Base-by-base conservation (phyloP, 2,888 invertebrate species). In the Chymomyza caudatula region DNA sequence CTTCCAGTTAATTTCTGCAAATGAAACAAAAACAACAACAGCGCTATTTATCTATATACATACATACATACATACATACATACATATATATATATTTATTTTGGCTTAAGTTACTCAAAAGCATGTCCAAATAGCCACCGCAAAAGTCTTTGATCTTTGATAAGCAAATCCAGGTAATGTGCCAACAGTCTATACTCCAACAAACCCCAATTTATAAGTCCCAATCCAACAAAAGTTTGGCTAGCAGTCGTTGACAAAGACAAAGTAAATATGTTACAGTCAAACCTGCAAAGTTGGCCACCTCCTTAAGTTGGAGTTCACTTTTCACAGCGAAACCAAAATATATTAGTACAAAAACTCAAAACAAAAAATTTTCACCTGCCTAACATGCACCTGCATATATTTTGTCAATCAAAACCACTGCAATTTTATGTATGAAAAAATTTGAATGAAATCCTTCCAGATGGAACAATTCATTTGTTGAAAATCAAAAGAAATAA, bases 1-100 rank as follows among this genome's bases (percentile, higher is more conserved):
- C 61, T 71, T 68, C 65, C 55, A 78, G 65, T 74, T 71, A 77
- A 86, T 72, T 83, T 69, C 57, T 11, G 67, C 43, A 58, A 74
- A 69, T 73, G 62, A 61, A 71, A 65, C 54, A 67, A 67, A 61
- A 76, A 77, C 70, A 78, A 70, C 25, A 25, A 6, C 5, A 5
- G 25, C 25, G 6, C 6, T 25, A 25, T 25, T 25, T 25, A 25
- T 25, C 25, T 25, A 5, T 5, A 25, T 25, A 25, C 25, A 3
- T 62, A 61, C 25, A 51, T 59, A 61, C 43, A n/a, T 47, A 44
- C 15, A n/a, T 44, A 19, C 11, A 11, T 11, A 29, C 11, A 29
- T 29, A 29, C 8, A 4, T 29, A 29, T 4, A 0, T 29, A 29
- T 29, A 6, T 29, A 29, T 66, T 67, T 82, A 63, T 61, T 69